phyloP scores from a whole-genome alignment of 2,888 invertebrate species.

The Onthophagus sagittarius region DNA sequence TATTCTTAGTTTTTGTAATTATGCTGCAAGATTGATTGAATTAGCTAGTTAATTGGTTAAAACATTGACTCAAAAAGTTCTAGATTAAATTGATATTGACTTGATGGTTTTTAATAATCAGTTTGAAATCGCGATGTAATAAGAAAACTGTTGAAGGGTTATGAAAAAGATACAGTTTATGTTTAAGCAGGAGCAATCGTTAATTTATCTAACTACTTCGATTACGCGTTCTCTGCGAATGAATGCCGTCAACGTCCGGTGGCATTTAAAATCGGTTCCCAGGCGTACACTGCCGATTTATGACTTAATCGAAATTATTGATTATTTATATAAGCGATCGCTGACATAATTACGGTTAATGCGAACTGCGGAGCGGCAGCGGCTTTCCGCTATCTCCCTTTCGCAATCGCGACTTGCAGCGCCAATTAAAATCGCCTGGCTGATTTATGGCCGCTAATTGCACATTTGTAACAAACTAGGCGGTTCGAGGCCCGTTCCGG shows the following conservation, averaged over 20 bases:
- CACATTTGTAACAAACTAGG: neutral
- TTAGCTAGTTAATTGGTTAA: too few relatives aligned
- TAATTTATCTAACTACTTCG: neutral
- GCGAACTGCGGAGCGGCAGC: neutral
- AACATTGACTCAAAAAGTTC: too few relatives aligned
- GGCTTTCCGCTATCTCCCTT: neutral
- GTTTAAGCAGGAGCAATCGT: neutral
- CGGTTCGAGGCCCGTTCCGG: neutral
- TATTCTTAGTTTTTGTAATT: too few relatives aligned
- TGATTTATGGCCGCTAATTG: neutral
- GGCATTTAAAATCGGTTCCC: neutral
- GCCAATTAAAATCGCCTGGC: neutral
- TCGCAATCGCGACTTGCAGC: neutral
- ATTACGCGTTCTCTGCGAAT: neutral
- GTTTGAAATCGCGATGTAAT: too few relatives aligned
- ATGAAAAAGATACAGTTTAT: neutral
- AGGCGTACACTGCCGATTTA: constrained; percentile 2
- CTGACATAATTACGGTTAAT: constrained; percentile 9
- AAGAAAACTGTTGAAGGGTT: too few relatives aligned
- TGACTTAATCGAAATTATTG: constrained; percentile 12
- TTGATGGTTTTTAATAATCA: too few relatives aligned
- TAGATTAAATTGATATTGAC: too few relatives aligned
- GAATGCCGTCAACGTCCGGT: neutral
- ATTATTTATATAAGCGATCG: constrained; percentile 10
- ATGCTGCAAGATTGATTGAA: too few relatives aligned